A percentile compares a stretch with the other conserved stretches of the same genome.
Conservation (phyloP, 2,888 invertebrate genomes). For the Brassicogethes aeneus region DNA sequence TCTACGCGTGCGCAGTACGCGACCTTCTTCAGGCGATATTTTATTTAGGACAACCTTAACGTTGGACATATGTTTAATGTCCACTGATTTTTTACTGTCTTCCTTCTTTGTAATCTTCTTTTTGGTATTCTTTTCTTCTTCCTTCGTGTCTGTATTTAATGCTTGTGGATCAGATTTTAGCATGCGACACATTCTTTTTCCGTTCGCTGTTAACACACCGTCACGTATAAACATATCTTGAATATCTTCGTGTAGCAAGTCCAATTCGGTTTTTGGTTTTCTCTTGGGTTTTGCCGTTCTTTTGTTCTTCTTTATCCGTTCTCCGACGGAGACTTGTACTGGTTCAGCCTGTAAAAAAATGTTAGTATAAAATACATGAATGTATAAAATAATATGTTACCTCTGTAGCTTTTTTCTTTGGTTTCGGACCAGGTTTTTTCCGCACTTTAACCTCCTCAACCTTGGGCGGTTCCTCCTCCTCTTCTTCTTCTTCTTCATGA, state of each 20-base stretch:
- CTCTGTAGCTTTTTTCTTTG: background rate
- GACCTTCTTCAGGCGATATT: background rate
- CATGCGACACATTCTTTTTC: slow-evolving; percentile 55
- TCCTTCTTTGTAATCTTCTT: background rate
- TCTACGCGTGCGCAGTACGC: background rate
- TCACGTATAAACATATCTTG: slow-evolving; percentile 61
- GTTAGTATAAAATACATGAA: no score
- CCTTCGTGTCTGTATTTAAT: background rate
- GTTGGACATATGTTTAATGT: no score
- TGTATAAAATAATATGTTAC: no score
- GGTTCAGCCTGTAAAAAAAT: no score
- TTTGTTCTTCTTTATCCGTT: slow-evolving; percentile 21
- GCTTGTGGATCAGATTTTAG: slow-evolving; percentile 31
- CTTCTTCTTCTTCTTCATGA: slow-evolving; percentile 13
- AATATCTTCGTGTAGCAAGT: slow-evolving; percentile 58
- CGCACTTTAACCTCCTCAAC: slow-evolving; percentile 24
- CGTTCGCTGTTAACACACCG: slow-evolving; percentile 53
- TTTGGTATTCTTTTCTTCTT: background rate
- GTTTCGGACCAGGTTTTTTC: slow-evolving; percentile 12
- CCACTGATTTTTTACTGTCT: background rate
- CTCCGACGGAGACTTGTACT: slow-evolving; percentile 16
- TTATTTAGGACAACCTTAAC: background rate
- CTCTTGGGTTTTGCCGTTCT: slow-evolving; percentile 26
- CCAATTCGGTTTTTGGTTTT: slow-evolving; percentile 45
- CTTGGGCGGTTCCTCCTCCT: slow-evolving; percentile 8